Evolutionary conservation across 2,888 invertebrate species (phyloP), one percentile per base, ranked within the genome.

Genomic region (Cancer borealis): DNA sequence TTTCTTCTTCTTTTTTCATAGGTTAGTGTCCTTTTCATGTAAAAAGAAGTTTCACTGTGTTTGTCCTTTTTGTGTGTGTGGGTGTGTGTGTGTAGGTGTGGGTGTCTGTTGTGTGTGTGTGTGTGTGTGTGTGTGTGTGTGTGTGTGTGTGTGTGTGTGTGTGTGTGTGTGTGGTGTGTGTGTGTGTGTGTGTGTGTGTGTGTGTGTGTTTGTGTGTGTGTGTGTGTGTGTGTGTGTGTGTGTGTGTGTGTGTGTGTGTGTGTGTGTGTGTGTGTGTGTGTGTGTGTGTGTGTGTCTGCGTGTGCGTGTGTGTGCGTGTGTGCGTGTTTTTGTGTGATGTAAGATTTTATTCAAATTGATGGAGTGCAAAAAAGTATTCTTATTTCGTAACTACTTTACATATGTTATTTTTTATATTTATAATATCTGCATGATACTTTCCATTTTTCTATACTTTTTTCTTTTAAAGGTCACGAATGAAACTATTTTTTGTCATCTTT

Each of bases 231-330:
- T 66, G 66, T 66, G 14, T 21, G 14, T 66, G 21, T 66, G 66
- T 66, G 66, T 66, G 66, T 66, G 66, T 66, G 66, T 66, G 66
- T 66, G 66, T 66, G 49, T 17, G 66, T 17, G 66, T 17, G 66
- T 17, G 66, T 17, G 66, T 12, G 66, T 17, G 66, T 0, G 66
- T 0, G 66, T 0, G 66, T 17, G 66, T 0, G 66, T 17, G 66
- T 17, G 66, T 17, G 66, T 17, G 66, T 17, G 66, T 17, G 17
- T 17, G 17, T 66, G 8, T 60, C 14, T 60, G 66, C n/a, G 66
- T 66, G 66, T 66, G 66, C n/a, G 66, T 66, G 66, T 66, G 66
- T 66, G 66, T 66, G 66, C n/a, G 66, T 66, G 66, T 66, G 66
- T 66, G 66, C n/a, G 66, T 66, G 66, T 66, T 21, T 66, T 21